These are phyloP conservation scores for Dinomys branickii DNA, from an alignment of 2,113 vertebrate genomes.

Conservation along the genomic window DNA sequence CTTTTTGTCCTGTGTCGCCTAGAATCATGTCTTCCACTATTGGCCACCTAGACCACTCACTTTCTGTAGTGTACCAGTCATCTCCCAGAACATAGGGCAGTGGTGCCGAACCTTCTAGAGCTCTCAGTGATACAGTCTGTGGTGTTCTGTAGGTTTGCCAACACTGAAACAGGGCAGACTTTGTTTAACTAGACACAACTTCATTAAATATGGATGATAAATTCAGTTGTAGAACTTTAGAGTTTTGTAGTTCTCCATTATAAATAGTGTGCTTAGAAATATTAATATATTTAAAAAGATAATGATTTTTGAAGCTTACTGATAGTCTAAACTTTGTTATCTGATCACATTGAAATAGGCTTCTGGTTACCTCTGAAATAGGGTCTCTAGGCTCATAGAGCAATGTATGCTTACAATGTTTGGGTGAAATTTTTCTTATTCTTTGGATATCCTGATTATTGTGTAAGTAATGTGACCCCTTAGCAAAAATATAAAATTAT, in stretches of 20 bases:
- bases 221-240: neutral
- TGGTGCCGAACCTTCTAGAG: neutral
- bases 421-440: neutral
- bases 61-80: neutral
- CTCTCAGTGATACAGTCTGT: neutral
- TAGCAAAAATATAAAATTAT: conserved; percentile 22
- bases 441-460: neutral
- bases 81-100: neutral
- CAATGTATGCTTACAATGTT: neutral
- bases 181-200: neutral
- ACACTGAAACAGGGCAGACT: neutral
- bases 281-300: neutral
- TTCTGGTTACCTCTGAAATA: neutral
- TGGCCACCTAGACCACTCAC: neutral
- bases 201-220: conserved; percentile 20
- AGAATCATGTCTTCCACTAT: neutral
- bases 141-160: neutral
- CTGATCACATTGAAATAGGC: neutral
- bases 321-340: neutral
- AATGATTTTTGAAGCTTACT: neutral
- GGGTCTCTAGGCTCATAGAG: neutral
- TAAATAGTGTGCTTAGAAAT: neutral
- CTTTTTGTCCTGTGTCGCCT: neutral
- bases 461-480: neutral
- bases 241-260: conserved; percentile 25